These are phyloP conservation scores for Alfaro cultratus DNA, from an alignment of 2,797 vertebrate genomes.

Conservation along the genomic window DNA sequence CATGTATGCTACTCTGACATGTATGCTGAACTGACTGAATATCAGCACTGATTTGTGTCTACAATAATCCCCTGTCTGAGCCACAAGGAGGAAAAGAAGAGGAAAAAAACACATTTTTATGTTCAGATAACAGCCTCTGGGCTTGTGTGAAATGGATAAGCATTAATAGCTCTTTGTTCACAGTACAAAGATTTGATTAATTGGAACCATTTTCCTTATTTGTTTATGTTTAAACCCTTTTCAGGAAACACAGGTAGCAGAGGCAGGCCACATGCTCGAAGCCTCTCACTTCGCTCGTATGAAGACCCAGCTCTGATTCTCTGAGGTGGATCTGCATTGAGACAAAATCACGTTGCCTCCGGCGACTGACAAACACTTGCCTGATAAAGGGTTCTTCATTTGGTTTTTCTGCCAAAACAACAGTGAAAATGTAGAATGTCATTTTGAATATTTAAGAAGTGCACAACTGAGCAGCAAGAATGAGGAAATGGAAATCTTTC, in stretches of 20 bases:
- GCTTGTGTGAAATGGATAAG: background rate
- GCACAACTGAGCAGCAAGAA: constrained; percentile 15
- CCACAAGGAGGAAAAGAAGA: background rate
- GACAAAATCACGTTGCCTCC: constrained; percentile 68
- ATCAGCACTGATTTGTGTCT: background rate
- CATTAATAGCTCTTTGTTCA: background rate
- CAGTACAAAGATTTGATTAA: constrained; percentile 2
- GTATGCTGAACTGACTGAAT: too few species aligned
- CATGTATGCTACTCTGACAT: too few species aligned
- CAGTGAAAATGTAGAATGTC: background rate
- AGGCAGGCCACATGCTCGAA: background rate
- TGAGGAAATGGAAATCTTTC: constrained; percentile 29
- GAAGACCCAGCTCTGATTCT: constrained; percentile 83
- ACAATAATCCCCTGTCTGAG: background rate
- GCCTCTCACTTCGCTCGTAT: constrained; percentile 51
- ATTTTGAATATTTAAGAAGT: background rate
- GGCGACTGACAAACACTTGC: constrained; percentile 75
- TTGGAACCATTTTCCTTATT: background rate
- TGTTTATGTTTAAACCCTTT: background rate
- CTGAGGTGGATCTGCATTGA: constrained; percentile 71
- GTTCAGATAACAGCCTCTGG: background rate
- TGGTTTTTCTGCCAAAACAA: constrained; percentile 70
- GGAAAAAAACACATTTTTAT: background rate
- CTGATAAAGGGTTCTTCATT: constrained; percentile 76
- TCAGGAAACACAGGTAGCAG: background rate